phyloP scores from a whole-genome alignment of 2,888 invertebrate genomes.

The Cerastoderma edule region DNA sequence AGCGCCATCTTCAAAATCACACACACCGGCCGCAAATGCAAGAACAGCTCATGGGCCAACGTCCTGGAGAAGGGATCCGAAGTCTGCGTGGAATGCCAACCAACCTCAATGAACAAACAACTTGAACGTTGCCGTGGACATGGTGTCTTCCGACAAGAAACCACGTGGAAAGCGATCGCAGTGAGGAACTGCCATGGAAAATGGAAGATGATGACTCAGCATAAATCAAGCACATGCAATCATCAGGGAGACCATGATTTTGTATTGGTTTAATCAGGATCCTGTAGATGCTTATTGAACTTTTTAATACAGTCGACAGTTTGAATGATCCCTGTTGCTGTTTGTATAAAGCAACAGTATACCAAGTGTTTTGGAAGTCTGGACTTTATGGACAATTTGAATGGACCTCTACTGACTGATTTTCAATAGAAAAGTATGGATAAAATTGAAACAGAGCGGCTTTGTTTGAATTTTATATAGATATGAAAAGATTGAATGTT shows the following conservation, averaged over 20 bases:
- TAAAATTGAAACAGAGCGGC: no score
- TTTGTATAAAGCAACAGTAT: no score
- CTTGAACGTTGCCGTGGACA: slow-evolving; percentile 92
- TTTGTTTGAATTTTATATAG: no score
- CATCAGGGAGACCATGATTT: slow-evolving; percentile 69
- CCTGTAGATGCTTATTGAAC: not conserved
- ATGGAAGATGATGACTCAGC: slow-evolving; percentile 88
- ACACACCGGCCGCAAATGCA: slow-evolving; percentile 69
- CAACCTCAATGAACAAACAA: slow-evolving; percentile 90
- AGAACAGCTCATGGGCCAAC: slow-evolving; percentile 64
- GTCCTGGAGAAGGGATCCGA: slow-evolving; percentile 86
- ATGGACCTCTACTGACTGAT: no score
- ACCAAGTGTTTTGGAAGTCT: no score
- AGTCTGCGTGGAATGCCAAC: slow-evolving; percentile 93
- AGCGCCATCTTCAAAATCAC: slow-evolving; percentile 93
- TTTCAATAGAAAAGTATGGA: no score
- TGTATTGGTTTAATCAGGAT: slow-evolving; percentile 52
- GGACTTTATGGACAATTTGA: no score
- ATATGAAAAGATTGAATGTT: no score
- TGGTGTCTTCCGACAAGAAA: slow-evolving; percentile 90
- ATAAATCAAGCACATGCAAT: slow-evolving; percentile 81
- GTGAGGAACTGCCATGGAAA: slow-evolving; percentile 95
- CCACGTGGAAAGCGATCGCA: slow-evolving; percentile 92
- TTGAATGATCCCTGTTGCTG: no score
- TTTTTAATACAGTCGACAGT: no score